These are phyloP conservation scores for Drosophila nannoptera DNA, from an alignment of 1,140 invertebrate species.

Conservation along the genomic window DNA sequence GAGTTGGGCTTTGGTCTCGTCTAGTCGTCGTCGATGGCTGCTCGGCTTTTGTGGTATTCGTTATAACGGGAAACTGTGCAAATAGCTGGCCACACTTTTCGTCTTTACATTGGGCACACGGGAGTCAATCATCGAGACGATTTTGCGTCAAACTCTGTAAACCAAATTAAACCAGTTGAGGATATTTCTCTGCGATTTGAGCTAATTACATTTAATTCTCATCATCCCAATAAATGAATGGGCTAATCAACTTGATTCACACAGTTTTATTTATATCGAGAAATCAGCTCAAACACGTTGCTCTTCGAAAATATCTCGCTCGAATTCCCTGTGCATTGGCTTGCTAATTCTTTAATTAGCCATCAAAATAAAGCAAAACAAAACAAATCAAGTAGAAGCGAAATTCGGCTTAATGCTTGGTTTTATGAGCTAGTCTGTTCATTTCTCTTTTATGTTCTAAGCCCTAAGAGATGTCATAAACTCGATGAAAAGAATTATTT, in stretches of 20 bases:
- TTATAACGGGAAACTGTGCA: slow-evolving; percentile 69
- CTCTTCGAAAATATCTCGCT: neutral
- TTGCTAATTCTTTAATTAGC: slow-evolving; percentile 15
- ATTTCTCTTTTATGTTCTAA: no score
- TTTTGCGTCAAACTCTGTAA: slow-evolving; percentile 54
- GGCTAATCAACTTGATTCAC: slow-evolving; percentile 8
- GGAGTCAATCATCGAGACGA: slow-evolving; percentile 57
- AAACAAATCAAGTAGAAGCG: no score
- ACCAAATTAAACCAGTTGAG: slow-evolving; percentile 35
- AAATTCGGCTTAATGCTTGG: no score
- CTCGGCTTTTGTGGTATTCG: slow-evolving; percentile 22
- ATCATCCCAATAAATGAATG: neutral
- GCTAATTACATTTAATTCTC: neutral
- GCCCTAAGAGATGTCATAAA: no score
- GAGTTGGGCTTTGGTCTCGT: slow-evolving; percentile 50
- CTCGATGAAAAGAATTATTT: no score
- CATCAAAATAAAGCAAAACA: neutral
- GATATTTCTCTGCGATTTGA: neutral
- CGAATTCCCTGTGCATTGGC: slow-evolving; percentile 6
- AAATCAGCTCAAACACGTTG: neutral
- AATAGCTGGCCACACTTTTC: slow-evolving; percentile 50
- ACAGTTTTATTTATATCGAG: neutral
- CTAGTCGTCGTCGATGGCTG: neutral
- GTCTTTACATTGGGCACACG: slow-evolving; percentile 38
- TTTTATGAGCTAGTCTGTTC: neutral